Conservation (phyloP, 1,140 invertebrate genomes). For the Psilanteris sp. region DNA sequence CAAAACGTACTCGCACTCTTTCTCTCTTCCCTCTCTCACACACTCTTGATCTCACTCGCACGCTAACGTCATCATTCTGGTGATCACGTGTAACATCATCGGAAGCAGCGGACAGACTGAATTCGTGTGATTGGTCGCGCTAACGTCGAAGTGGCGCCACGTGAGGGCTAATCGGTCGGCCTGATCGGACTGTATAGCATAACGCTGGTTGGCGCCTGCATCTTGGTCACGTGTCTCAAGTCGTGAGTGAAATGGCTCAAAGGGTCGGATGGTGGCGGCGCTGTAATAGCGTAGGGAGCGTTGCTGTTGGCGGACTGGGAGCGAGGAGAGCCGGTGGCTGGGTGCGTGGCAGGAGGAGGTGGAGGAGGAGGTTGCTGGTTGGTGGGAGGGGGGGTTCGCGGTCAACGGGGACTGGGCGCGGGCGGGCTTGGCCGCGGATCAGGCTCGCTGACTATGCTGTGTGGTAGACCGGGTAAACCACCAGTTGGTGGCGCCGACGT, state of each 20-base stretch:
- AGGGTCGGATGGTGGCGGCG: slow-evolving; percentile 69
- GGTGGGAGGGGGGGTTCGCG: slow-evolving; percentile 64
- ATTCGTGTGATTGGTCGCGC: slow-evolving; percentile 38
- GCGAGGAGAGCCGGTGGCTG: slow-evolving; percentile 15
- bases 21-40: slow-evolving; percentile 10
- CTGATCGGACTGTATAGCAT: slow-evolving; percentile 34
- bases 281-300: slow-evolving; percentile 36
- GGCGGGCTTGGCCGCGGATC: slow-evolving; percentile 78
- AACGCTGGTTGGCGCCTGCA: slow-evolving; percentile 32
- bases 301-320: slow-evolving; percentile 34
- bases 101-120: slow-evolving; percentile 75
- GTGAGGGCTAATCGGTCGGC: slow-evolving; percentile 62
- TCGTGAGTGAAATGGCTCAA: slow-evolving; percentile 68
- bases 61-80: slow-evolving; percentile 24
- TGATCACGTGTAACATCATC: slow-evolving; percentile 53
- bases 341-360: slow-evolving; percentile 8
- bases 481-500: slow-evolving; percentile 67
- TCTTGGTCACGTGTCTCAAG: slow-evolving; percentile 47
- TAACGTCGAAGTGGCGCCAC: slow-evolving; percentile 7
- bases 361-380: slow-evolving; percentile 6
- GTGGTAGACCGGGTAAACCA: slow-evolving; percentile 77
- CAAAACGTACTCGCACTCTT: slow-evolving; percentile 28
- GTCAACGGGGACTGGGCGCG: slow-evolving; percentile 79
- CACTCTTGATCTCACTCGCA: slow-evolving; percentile 13
- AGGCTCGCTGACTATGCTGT: slow-evolving; percentile 79